These are phyloP conservation scores for Rhagoletis pomonella DNA, from an alignment of 1,140 invertebrate species.

Conservation along the genomic window DNA sequence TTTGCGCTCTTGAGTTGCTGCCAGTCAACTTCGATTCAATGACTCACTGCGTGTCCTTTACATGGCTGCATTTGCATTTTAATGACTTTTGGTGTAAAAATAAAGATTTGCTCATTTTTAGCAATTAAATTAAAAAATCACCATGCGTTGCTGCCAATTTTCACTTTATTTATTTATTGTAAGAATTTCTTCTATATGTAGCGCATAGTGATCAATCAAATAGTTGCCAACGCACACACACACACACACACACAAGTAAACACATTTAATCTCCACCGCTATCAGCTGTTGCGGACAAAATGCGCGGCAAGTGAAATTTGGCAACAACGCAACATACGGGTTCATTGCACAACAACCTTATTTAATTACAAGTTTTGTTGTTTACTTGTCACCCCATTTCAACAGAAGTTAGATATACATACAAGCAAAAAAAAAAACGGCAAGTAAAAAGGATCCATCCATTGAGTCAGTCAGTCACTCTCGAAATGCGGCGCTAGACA, in stretches of 20 bases:
- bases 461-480: background rate
- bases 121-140: background rate
- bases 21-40: background rate
- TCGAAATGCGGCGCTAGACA: slow-evolving; percentile 22
- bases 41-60: background rate
- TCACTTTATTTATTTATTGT: background rate
- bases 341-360: slow-evolving; percentile 38
- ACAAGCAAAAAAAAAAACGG: background rate
- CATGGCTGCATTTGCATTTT: background rate
- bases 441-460: background rate
- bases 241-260: background rate
- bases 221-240: background rate
- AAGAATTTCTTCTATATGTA: background rate
- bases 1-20: background rate
- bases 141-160: background rate
- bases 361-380: slow-evolving; percentile 21
- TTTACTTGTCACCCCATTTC: background rate
- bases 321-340: background rate
- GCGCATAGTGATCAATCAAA: background rate
- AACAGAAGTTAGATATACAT: background rate
- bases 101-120: background rate
- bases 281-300: background rate
- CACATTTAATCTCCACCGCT: background rate
- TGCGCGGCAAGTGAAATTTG: slow-evolving; percentile 11
- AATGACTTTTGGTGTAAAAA: background rate